phyloP scores from a whole-genome alignment of 1,140 invertebrate species.

The Pogonomyrmex barbatus region DNA sequence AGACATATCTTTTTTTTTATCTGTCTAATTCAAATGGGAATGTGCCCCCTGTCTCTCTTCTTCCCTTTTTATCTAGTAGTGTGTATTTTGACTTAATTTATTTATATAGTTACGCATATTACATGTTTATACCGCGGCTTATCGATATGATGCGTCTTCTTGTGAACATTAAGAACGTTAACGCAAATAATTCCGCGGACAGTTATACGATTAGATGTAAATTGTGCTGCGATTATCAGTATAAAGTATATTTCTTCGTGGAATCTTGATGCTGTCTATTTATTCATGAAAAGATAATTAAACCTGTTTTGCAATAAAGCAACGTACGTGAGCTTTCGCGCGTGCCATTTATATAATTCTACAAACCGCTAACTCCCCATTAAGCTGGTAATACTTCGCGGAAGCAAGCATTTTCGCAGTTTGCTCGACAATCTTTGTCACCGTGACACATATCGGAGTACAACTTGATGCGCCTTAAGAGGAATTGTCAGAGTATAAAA shows the following conservation, averaged over 20 bases:
- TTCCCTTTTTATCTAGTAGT: neutral
- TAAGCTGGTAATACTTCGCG: neutral
- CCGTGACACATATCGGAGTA: slow-evolving; percentile 3
- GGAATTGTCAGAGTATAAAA: slow-evolving; percentile 6
- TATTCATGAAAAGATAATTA: slow-evolving; percentile 46
- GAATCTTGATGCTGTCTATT: neutral
- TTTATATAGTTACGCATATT: neutral
- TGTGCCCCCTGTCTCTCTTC: neutral
- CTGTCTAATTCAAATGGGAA: neutral
- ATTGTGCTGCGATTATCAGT: neutral
- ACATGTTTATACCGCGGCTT: neutral
- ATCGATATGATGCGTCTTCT: neutral
- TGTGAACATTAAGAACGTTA: neutral
- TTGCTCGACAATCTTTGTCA: neutral
- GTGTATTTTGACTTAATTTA: neutral
- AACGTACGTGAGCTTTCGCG: slow-evolving; percentile 55
- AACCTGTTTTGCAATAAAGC: slow-evolving; percentile 42
- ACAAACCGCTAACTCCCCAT: neutral
- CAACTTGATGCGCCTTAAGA: slow-evolving; percentile 23
- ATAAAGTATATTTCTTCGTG: slow-evolving; percentile 4
- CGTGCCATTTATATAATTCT: slow-evolving; percentile 2
- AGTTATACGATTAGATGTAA: slow-evolving; percentile 14
- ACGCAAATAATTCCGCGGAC: neutral
- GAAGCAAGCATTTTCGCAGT: neutral
- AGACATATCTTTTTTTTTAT: neutral